Percentiles rank a stretch among this genome's conserved stretches.
These are phyloP conservation scores for Pachyuromys duprasi DNA, from an alignment of 2,797 vertebrate species.

Conservation along the genomic window DNA sequence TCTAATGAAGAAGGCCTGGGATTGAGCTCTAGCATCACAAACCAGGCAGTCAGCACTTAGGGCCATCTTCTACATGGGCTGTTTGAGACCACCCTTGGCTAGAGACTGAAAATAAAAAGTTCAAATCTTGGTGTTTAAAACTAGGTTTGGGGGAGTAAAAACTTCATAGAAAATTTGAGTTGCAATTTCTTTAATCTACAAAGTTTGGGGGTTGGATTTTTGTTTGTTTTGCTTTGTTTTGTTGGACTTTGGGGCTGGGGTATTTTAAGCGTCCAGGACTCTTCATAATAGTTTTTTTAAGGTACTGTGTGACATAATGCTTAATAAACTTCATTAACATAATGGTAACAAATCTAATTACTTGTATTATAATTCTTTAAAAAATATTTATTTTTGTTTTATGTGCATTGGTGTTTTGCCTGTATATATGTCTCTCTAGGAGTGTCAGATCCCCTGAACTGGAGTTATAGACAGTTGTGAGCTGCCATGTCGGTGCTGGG, in stretches of 20 bases:
- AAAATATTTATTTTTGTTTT: neutral
- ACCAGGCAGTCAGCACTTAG: neutral
- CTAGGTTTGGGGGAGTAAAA: neutral
- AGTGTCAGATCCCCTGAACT: neutral
- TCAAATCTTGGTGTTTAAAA: neutral
- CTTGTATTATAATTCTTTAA: neutral
- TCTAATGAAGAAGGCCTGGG: neutral
- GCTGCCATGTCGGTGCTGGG: neutral
- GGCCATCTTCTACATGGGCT: neutral
- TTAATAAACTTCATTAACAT: slow-evolving; percentile 44
- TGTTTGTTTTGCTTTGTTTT: slow-evolving; percentile 14
- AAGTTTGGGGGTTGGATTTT: neutral
- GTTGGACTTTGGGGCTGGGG: neutral
- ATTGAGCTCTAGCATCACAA: neutral
- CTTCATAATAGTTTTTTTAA: slow-evolving; percentile 35
- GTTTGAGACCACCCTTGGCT: neutral
- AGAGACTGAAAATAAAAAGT: neutral
- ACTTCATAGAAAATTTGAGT: slow-evolving; percentile 14
- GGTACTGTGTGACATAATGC: slow-evolving; percentile 24
- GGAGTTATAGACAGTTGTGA: neutral
- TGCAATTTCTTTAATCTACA: neutral
- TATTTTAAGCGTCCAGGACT: slow-evolving; percentile 20
- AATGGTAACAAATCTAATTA: neutral
- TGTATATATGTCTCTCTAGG: neutral
- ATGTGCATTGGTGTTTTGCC: neutral